Conservation (phyloP, 2,113 vertebrate species). For the Pao palembangensis region DNA sequence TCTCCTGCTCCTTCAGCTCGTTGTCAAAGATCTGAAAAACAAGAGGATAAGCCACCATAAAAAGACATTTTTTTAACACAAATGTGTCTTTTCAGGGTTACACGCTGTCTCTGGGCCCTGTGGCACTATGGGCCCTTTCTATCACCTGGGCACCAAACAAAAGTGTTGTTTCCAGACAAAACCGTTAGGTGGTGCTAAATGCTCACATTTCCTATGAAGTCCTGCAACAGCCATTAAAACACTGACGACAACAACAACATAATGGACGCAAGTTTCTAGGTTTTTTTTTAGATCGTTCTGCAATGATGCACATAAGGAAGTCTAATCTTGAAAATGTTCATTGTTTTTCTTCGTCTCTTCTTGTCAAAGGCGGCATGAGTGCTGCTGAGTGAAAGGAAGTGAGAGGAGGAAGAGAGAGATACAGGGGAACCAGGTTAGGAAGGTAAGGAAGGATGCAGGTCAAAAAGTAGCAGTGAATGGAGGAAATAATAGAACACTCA, state of each 20-base stretch:
- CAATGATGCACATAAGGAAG: too few relatives aligned
- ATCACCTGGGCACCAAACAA: neutral
- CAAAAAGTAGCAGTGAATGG: neutral
- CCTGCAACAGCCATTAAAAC: neutral
- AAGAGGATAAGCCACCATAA: neutral
- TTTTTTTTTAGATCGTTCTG: too few relatives aligned
- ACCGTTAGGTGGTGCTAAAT: slow-evolving; percentile 40
- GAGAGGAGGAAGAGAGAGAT: slow-evolving; percentile 3
- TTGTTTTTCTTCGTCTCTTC: neutral
- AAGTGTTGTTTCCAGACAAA: slow-evolving; percentile 1
- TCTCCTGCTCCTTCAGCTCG: slow-evolving; percentile 90
- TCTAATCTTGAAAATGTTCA: too few relatives aligned
- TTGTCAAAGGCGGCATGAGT: neutral
- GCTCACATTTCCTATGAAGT: slow-evolving; percentile 1
- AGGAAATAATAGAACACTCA: too few relatives aligned
- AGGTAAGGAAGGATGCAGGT: neutral
- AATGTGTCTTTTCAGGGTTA: neutral
- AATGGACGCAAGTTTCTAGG: too few relatives aligned
- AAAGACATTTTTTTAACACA: neutral
- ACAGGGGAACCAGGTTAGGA: neutral
- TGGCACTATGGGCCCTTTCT: too few relatives aligned
- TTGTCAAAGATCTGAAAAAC: slow-evolving; percentile 88
- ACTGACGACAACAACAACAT: too few relatives aligned
- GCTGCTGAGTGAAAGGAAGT: neutral
- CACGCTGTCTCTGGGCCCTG: too few relatives aligned